phyloP scores from a whole-genome alignment of 2,113 vertebrate genomes.

The Atrichornis clamosus region DNA sequence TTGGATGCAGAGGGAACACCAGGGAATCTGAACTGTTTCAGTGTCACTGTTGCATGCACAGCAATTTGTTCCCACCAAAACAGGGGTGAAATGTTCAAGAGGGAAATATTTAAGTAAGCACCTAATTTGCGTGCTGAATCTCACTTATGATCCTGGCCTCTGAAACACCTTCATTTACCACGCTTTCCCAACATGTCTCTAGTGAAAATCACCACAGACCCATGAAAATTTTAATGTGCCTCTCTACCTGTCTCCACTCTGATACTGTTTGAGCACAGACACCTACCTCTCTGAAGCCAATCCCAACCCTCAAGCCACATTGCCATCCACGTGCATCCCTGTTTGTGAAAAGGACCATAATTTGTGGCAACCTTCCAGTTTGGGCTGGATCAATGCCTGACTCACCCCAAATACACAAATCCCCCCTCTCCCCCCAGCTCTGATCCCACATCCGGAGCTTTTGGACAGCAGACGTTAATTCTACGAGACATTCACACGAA shows the following conservation, averaged over 20 bases:
- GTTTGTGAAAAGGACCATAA: not conserved
- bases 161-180: not conserved
- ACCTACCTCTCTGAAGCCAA: not conserved
- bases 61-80: not conserved
- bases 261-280: not conserved
- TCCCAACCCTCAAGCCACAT: not conserved
- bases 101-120: not conserved
- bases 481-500: not conserved
- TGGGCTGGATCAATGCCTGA: not conserved
- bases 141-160: not conserved
- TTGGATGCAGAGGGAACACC: not conserved
- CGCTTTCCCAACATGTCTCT: rapidly evolving
- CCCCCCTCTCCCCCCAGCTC: rapidly evolving
- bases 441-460: rapidly evolving
- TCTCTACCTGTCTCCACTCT: not conserved
- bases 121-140: not conserved
- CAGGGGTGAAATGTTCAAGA: not conserved
- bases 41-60: not conserved
- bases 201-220: not conserved
- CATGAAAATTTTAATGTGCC: not conserved
- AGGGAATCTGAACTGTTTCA: not conserved
- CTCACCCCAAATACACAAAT: not conserved
- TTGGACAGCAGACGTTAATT: not conserved
- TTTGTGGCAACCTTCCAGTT: not conserved
- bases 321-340: not conserved